Evolutionary conservation across 2,797 vertebrate species (phyloP).

Genomic region (Darevskia nairensis): DNA sequence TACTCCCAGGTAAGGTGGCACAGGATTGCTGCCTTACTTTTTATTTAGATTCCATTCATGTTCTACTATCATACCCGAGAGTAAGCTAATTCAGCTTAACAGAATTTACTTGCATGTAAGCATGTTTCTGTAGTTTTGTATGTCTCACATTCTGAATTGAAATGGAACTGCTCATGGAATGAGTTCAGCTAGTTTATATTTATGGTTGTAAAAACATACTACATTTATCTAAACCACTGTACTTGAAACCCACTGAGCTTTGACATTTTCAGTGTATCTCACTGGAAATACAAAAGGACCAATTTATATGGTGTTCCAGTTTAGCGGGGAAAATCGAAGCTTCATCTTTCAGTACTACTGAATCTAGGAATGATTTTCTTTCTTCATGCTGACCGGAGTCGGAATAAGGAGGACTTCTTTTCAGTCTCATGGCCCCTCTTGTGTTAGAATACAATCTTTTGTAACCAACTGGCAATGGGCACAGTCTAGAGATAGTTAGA

Average conservation of each 20-base stretch:
- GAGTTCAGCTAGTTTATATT: not conserved
- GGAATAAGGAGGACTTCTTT: not conserved
- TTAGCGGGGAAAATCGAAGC: not conserved
- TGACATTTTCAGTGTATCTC: not conserved
- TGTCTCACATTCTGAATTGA: not conserved
- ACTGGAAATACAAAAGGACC: not conserved
- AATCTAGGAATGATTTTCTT: not conserved
- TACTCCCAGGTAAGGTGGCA: no score
- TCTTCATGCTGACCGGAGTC: not conserved
- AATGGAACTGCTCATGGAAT: not conserved
- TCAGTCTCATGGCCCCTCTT: not conserved
- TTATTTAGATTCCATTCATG: not conserved
- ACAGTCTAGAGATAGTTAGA: not conserved
- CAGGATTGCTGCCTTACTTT: not conserved
- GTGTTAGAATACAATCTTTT: not conserved
- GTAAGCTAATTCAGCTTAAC: no score
- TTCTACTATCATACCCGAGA: no score
- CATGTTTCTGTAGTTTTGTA: not conserved
- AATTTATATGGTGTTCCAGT: not conserved
- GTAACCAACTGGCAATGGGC: accelerated
- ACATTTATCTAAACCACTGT: not conserved
- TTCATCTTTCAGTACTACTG: not conserved
- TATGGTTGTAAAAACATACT: not conserved
- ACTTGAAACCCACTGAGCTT: not conserved
- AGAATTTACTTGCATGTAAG: no score